Base-by-base conservation (phyloP, 2,113 vertebrate species). In the Pterocles gutturalis region DNA sequence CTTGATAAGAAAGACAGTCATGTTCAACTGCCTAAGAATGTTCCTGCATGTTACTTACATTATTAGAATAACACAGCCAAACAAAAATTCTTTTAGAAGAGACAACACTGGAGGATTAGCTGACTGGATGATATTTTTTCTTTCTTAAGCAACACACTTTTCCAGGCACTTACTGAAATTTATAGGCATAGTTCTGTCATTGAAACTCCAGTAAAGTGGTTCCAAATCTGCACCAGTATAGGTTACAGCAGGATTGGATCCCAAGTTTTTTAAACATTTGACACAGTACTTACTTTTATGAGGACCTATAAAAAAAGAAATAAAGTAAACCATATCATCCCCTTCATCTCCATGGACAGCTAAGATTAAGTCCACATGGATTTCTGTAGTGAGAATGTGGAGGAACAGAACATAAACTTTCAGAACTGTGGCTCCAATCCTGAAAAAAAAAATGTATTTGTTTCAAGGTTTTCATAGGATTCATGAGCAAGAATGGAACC, bases 201-300 rank as follows among this genome's bases (percentile, higher is more conserved):
- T 83, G 41, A 77, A 96, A 83, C 14, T 31, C 11, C 41, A 90
- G 24, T 4, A 65, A 76, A 88, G 70, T 48, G 4, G 31, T 83
- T 83, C 64, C 71, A 92, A 93, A 80, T 89, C 76, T 86, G 17
- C n/a, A 83, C n/a, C 21, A 70, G 58, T 70, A 70, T 65, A 62
- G 25, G 41, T 61, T 92, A 90, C 46, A 88, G 48, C 18, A 90
- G 62, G 51, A 92, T 18, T 80, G 31, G 13, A 81, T 86, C 75
- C 36, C 62, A 86, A 92, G 38, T 25, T 95, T 90, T 95, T 93
- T 25, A 92, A 80, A 83, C 25, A 49, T 93, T 94, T 95, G 86
- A 92, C 93, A 96, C 76, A 90, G 64, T 70, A 71, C 69, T 94
- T 87, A 82, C 34, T 94, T 97, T 95, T 92, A 95, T 70, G 85